Evolutionary conservation across 2,888 invertebrate species (phyloP), one percentile per base, ranked within the genome.

Genomic region (Petrophora chlorosata): DNA sequence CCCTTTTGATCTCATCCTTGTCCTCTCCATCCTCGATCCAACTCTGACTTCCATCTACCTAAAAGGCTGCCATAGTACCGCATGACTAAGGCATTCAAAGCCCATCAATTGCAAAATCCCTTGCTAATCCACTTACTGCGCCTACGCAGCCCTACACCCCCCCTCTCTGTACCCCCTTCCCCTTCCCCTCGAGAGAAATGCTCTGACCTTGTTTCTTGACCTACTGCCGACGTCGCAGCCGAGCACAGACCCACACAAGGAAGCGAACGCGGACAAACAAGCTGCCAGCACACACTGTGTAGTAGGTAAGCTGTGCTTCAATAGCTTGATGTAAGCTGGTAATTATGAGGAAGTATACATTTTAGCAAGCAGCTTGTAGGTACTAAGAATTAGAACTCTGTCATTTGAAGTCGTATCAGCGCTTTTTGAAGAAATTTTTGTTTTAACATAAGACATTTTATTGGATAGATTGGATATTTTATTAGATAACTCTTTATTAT

Each of bases 191-290:
- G 56, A 75, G 88, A 89, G 89, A 89, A 89, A 89, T 89, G 89
- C 76, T 76, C 69, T 78, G 89, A 80, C 89, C 89, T 88, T 88
- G 86, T 88, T 89, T 73, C 75, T 73, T 89, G 89, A 86, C 89
- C 89, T 74, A 89, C 82, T 88, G 85, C 63, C 84, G 87, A 86
- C 84, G 85, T 86, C 87, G 84, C 88, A 56, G 78, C 65, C 79
- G 73, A 71, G 85, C 77, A 85, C 88, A 72, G 65, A 54, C 69
- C 59, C 68, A 56, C 71, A 66, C 70, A 67, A 66, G 30, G 22
- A 40, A 47, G 40, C 43, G 50, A 56, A 40, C 59, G 41, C 72
- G 55, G 61, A 57, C 63, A 55, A 25, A 50, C 55, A 25, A 14
- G 2, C 17, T 26, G 25, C 25, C 25, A n/a, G n/a, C n/a, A 10